A percentile compares a stretch with the other conserved stretches of the same genome.
Conservation (phyloP, 2,888 invertebrate genomes). For the Euspilapteryx auroguttella region DNA sequence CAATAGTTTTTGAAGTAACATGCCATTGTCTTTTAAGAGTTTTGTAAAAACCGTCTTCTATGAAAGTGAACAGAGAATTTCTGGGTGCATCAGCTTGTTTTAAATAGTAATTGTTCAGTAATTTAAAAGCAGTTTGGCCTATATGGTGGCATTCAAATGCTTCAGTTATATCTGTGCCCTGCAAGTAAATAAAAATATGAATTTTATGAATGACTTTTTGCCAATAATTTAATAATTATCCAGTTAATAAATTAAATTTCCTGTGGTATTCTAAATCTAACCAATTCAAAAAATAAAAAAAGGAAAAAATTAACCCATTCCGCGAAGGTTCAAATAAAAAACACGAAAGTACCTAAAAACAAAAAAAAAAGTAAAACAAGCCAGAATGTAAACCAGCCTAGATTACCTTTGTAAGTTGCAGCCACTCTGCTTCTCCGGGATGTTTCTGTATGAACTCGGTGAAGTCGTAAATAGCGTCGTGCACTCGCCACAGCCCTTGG, state of each 20-base stretch:
- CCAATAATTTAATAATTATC: too few relatives aligned
- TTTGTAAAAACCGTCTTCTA: slow-evolving; percentile 73
- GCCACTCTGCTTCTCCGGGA: slow-evolving; percentile 84
- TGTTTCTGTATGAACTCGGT: slow-evolving; percentile 76
- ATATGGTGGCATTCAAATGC: slow-evolving; percentile 63
- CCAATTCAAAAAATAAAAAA: too few relatives aligned
- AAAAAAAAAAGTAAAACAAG: background rate
- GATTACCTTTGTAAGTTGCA: slow-evolving; percentile 66
- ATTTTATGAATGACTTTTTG: too few relatives aligned
- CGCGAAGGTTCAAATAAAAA: too few relatives aligned
- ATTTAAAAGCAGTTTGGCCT: slow-evolving; percentile 48
- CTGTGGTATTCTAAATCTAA: too few relatives aligned
- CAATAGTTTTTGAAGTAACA: slow-evolving; percentile 24
- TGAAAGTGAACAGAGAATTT: slow-evolving; percentile 73
- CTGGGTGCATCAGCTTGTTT: slow-evolving; percentile 65
- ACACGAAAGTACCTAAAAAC: background rate
- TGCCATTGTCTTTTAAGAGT: slow-evolving; percentile 59
- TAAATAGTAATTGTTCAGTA: slow-evolving; percentile 68
- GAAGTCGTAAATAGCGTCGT: slow-evolving; percentile 82
- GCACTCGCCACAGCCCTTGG: slow-evolving; percentile 78
- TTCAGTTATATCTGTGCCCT: slow-evolving; percentile 68
- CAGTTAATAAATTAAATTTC: too few relatives aligned
- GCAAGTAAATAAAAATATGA: slow-evolving; percentile 12
- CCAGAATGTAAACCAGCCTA: background rate
- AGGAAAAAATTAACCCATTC: too few relatives aligned